A percentile compares a stretch with the other conserved stretches of the same genome.
These are phyloP conservation scores for Nomada goodeniana DNA, from an alignment of 2,888 invertebrate species.

Conservation along the genomic window DNA sequence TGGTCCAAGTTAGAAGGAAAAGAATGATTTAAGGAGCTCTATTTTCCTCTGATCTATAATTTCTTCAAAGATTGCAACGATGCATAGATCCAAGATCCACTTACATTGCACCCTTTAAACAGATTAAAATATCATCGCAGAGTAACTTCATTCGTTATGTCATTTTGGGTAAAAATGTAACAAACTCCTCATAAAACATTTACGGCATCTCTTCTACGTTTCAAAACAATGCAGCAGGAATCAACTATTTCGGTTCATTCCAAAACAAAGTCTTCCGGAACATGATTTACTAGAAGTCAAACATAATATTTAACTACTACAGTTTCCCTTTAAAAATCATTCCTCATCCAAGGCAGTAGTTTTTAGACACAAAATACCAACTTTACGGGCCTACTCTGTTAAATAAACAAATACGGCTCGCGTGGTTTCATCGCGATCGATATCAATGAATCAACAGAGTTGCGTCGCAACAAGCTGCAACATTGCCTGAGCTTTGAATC, in stretches of 20 bases:
- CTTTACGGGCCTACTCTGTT: no score
- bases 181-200: no score
- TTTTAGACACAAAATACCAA: background rate
- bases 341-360: background rate
- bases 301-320: no score
- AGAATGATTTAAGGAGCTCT: constrained; percentile 1
- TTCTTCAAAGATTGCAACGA: background rate
- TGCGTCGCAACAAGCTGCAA: constrained; percentile 4
- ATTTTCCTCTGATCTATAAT: background rate
- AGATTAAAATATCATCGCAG: background rate
- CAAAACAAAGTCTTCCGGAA: no score
- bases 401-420: no score
- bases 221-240: no score
- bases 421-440: background rate
- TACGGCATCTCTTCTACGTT: no score
- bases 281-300: no score
- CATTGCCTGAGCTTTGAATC: background rate
- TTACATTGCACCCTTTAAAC: background rate
- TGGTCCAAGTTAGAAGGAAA: background rate
- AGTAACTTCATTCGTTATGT: background rate
- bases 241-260: no score
- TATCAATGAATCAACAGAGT: background rate
- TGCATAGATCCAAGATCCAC: background rate
- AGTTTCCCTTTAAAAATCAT: no score
- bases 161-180: no score